Evolutionary conservation across 1,140 invertebrate species (phyloP), one percentile per base, ranked within the genome.

Genomic region (Eubasilissa regina): DNA sequence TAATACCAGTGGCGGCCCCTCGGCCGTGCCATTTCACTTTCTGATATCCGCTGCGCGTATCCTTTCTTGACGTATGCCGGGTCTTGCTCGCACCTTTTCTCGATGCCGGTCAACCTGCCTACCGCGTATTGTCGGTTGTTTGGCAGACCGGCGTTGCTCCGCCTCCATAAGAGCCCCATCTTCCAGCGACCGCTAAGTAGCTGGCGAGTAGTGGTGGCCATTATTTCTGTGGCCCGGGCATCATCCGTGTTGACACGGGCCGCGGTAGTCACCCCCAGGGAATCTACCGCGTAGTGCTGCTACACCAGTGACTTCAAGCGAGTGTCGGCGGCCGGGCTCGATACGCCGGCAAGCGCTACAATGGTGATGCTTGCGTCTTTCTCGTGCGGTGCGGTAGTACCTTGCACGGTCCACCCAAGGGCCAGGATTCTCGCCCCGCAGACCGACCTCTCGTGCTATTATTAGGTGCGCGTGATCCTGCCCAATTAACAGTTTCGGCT

Each of bases 161-260:
- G n/a, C n/a, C n/a, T 84, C 84, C 83, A 84, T 4, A 84, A 81
- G 21, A 85, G 47, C 4, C 85, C 81, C 0, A 81, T 81, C 44
- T 84, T 53, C 78, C 83, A 84, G 43, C 48, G n/a, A 10, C 80
- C 53, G 8, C 73, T 21, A 12, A 4, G 35, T 7, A 80, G 66
- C 7, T 47, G 44, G 0, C 17, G 21, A 10, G 80, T 73, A 10
- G 81, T 70, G 0, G 66, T 47, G 4, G 48, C 17, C n/a, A n/a
- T n/a, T n/a, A n/a, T n/a, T n/a, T n/a, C n/a, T n/a, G n/a, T n/a
- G n/a, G n/a, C n/a, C n/a, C n/a, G n/a, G n/a, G n/a, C n/a, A n/a
- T n/a, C n/a, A n/a, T n/a, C n/a, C n/a, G n/a, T n/a, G n/a, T n/a
- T 25, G 83, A 48, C 12, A 82, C 44, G 8, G 9, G n/a, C 44